Conservation (phyloP, 1,140 invertebrate genomes). For the Diabrotica virgifera region DNA sequence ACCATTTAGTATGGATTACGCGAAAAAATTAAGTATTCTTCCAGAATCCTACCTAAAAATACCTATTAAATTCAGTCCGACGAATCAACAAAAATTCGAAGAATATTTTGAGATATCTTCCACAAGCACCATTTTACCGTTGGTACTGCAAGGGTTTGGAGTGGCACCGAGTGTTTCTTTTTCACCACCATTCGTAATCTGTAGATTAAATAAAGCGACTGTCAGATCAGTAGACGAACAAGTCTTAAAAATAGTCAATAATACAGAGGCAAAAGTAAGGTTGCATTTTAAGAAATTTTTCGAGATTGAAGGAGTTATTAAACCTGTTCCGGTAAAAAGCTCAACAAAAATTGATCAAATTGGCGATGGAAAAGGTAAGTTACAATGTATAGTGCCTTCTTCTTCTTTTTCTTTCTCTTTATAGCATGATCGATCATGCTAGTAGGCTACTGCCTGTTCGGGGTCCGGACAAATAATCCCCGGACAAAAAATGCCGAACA, state of each 20-base stretch:
- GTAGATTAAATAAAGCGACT: background rate
- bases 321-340: background rate
- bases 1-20: conserved; percentile 20
- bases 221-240: background rate
- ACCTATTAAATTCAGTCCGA: conserved; percentile 28
- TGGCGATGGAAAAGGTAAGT: background rate
- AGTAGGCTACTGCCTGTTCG: too few relatives aligned
- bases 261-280: background rate
- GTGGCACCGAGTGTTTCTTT: background rate
- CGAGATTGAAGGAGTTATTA: background rate
- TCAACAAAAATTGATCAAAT: background rate
- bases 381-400: background rate
- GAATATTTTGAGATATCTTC: conserved; percentile 34
- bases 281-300: background rate
- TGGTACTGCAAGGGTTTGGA: conserved; percentile 28
- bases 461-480: too few relatives aligned
- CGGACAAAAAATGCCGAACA: too few relatives aligned
- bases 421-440: too few relatives aligned
- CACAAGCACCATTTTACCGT: conserved; percentile 26
- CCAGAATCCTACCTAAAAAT: conserved; percentile 26
- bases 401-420: too few relatives aligned
- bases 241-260: background rate
- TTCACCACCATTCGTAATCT: background rate
- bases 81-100: conserved; percentile 5
- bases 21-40: conserved; percentile 14